These are phyloP conservation scores for Sialis fuliginosa DNA, from an alignment of 2,888 invertebrate genomes.

Conservation along the genomic window DNA sequence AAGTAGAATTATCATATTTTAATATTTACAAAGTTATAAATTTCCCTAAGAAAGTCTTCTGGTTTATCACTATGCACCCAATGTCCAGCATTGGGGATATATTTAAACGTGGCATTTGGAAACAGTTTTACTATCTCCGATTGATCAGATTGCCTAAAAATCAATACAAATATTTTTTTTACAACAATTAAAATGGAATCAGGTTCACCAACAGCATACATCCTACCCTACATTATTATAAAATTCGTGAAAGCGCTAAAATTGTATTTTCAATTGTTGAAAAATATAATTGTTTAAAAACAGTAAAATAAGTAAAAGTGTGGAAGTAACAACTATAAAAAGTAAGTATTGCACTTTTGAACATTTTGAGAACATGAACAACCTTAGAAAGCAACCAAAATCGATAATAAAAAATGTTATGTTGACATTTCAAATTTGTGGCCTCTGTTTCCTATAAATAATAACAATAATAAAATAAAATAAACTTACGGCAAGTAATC, in stretches of 20 bases:
- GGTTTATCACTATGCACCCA: slow-evolving; percentile 91
- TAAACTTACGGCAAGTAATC: slow-evolving; percentile 56
- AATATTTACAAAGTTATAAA: slow-evolving; percentile 40
- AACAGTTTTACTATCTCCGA: slow-evolving; percentile 49
- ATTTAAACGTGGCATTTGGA: slow-evolving; percentile 48
- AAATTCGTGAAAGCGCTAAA: background rate
- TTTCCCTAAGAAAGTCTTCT: slow-evolving; percentile 46
- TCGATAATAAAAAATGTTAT: too few relatives aligned
- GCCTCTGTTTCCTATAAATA: too few relatives aligned
- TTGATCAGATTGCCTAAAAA: slow-evolving; percentile 33
- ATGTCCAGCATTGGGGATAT: slow-evolving; percentile 72
- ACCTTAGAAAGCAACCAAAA: too few relatives aligned
- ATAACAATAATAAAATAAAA: too few relatives aligned
- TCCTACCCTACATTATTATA: background rate
- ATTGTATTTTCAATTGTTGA: background rate
- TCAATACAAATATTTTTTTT: slow-evolving; percentile 17
- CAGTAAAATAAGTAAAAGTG: too few relatives aligned
- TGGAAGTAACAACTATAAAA: too few relatives aligned
- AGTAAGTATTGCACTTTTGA: too few relatives aligned
- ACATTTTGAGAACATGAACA: too few relatives aligned
- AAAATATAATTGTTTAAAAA: too few relatives aligned
- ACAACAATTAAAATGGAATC: too few relatives aligned
- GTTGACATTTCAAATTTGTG: too few relatives aligned
- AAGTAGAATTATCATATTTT: background rate
- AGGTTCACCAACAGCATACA: background rate